These are phyloP conservation scores for Dryas iulia DNA, from an alignment of 1,140 invertebrate genomes.

Conservation along the genomic window DNA sequence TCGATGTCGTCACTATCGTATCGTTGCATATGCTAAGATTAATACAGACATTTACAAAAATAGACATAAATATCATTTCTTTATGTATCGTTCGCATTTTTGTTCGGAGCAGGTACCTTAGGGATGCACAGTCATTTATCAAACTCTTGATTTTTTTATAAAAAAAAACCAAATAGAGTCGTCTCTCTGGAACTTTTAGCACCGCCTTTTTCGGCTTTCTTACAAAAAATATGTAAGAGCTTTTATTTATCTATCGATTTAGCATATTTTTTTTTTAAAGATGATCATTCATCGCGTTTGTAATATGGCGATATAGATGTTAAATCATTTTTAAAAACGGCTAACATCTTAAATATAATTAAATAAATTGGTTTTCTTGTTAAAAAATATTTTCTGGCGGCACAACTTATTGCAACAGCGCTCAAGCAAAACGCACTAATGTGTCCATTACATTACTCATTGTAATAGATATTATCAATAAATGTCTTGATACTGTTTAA, in stretches of 20 bases:
- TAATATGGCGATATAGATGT: no score
- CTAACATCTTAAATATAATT: no score
- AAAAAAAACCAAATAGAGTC: constrained; percentile 60
- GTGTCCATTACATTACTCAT: constrained; percentile 10
- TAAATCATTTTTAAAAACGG: no score
- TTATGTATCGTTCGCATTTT: neutral
- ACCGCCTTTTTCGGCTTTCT: constrained; percentile 44
- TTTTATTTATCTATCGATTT: neutral
- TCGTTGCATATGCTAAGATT: constrained; percentile 48
- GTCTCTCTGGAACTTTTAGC: constrained; percentile 43
- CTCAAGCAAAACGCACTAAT: constrained; percentile 16
- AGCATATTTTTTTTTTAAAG: no score
- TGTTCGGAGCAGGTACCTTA: constrained; percentile 58
- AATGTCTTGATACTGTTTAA: constrained; percentile 9
- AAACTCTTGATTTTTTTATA: constrained; percentile 49
- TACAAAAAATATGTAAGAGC: constrained; percentile 14
- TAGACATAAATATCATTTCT: constrained; percentile 46
- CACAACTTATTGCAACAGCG: neutral
- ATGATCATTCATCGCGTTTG: no score
- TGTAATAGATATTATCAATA: constrained; percentile 21
- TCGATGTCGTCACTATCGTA: neutral
- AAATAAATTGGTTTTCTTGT: neutral
- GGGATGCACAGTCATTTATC: constrained; percentile 60
- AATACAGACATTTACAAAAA: constrained; percentile 68
- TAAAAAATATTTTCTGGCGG: neutral